Base-by-base conservation (phyloP, 2,888 invertebrate genomes). In the Phengaris alcon region DNA sequence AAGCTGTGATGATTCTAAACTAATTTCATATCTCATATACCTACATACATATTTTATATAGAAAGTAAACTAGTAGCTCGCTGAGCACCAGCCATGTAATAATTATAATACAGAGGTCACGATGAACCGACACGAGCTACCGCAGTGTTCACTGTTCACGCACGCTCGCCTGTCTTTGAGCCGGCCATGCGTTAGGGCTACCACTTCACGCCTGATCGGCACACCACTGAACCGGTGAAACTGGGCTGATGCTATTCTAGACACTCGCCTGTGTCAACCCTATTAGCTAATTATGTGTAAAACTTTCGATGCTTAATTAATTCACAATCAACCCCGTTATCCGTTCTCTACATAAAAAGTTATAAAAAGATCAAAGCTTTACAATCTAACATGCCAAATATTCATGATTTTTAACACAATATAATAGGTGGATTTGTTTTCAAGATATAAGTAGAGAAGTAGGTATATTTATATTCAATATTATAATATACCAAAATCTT, bases 151-250 rank as follows among this genome's bases (percentile, higher is more conserved):
- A 78, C 80, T 10, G 64, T 79, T 79, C 76, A 78, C 80, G 78
- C 80, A 80, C 78, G 81, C 79, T 77, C 78, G 79, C 75, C 73
- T 76, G 75, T 79, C 77, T 76, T 77, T 73, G 68, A 77, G 74
- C 77, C 79, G 78, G 78, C 80, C 79, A 80, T 77, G 81, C 81
- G 80, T 79, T 69, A 76, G 78, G 79, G 74, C 78, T 59, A 78
- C 73, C 78, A 79, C 75, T 80, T 79, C 74, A 81, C 81, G 82
- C 80, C 79, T 79, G 79, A 80, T 57, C 76, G 78, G 75, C 68
- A 76, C 77, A 69, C 76, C 78, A 75, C 77, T 79, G 80, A 81
- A 77, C 76, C 79, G 77, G 75, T 68, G 75, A 76, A 80, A 79
- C 79, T 80, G 74, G 78, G 77, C 74, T 78, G 76, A 54, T 72